Evolutionary conservation across 2,113 vertebrate genomes (phyloP), one percentile per base, ranked within the genome.

Genomic region (Spea multiplicata): DNA sequence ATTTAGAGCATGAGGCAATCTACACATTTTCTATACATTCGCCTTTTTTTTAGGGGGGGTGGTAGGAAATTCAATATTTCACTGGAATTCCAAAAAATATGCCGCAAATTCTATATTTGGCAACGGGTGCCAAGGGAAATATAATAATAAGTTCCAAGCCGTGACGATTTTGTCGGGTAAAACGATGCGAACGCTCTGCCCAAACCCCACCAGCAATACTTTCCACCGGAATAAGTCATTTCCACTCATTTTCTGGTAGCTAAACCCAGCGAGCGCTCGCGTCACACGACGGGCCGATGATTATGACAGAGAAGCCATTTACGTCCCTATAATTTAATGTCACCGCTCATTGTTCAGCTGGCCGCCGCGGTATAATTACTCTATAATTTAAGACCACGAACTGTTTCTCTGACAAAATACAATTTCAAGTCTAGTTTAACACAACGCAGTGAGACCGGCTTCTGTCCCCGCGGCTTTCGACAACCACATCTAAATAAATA

Each of bases 271-370:
- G 61, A 48, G 45, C 50, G 30, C 71, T 44, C 3, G 13, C 44
- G 64, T 8, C 77, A 73, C 71, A 16, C 59, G 62, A 66, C 77
- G 66, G 6, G 57, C 49, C 50, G 47, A 50, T 67, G 52, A 80
- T 80, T 73, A 80, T 61, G 45, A 73, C 70, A 67, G 44, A 67
- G 53, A 44, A 68, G 59, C 8, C 76, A 30, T 49, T 46, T 45
- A 9, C 14, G 55, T 66, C 77, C 62, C 77, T 80, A 44, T 80
- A 66, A 80, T 80, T 80, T 67, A 66, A 67, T 57, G 62, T 80
- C 71, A 73, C 50, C 70, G 44, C 61, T 67, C 55, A 79, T 78
- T 79, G 77, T 73, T 66, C 77, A 52, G 50, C 30, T 44, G 17
- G 50, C 77, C 50, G 6, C 44, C 71, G 9, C 71, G n/a, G 9